Evolutionary conservation across 2,113 vertebrate species (phyloP).

Genomic region (Cranoglanis bouderius): DNA sequence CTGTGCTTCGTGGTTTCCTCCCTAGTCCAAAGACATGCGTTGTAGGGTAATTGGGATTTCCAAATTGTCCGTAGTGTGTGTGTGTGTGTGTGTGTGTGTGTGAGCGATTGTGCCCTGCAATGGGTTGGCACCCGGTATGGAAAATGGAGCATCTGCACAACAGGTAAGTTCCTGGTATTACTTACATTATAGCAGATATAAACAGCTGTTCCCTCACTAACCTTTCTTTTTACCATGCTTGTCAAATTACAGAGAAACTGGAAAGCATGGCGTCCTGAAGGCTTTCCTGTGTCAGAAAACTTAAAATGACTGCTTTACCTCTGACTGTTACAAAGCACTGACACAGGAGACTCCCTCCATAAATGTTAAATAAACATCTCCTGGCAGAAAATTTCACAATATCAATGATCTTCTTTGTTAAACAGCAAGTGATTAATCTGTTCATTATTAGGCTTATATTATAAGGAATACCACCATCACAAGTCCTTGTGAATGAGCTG

Average conservation of each 20-base stretch:
- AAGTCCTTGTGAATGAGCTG: not conserved
- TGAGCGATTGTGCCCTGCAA: not conserved
- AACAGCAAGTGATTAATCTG: not conserved
- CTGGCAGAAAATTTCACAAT: not conserved
- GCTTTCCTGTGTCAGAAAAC: too few species aligned
- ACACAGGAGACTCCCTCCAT: not conserved
- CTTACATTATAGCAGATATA: not conserved
- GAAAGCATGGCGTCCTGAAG: not conserved
- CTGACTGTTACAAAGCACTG: not conserved
- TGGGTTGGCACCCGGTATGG: too few species aligned
- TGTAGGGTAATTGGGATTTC: too few species aligned
- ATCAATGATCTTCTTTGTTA: not conserved
- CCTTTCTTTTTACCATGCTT: not conserved
- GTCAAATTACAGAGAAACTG: not conserved
- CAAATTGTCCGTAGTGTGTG: too few species aligned
- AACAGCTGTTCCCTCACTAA: not conserved
- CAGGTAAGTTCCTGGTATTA: not conserved
- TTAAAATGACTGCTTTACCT: not conserved
- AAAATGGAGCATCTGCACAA: not conserved
- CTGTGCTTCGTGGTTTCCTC: too few species aligned
- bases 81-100: too few species aligned
- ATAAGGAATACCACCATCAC: not conserved
- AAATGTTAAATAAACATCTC: not conserved
- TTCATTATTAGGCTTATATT: not conserved
- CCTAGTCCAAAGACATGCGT: too few species aligned